Evolutionary conservation across 1,140 invertebrate species (phyloP).

Genomic region (Scaptomyza graminum): DNA sequence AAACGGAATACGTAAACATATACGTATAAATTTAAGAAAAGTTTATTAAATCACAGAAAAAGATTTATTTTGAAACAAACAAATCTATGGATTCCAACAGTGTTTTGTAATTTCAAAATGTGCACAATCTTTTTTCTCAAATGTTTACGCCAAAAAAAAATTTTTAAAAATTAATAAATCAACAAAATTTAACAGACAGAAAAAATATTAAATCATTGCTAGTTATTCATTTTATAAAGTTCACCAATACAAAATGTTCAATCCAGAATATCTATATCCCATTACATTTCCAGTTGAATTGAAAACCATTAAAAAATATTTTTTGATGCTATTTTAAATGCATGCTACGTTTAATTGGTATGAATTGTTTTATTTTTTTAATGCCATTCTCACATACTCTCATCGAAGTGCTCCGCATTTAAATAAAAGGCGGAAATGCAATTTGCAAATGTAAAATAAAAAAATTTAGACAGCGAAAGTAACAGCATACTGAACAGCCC

Average conservation of each 20-base stretch:
- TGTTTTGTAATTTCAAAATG: neutral
- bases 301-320: too few relatives aligned
- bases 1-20: conserved; percentile 22
- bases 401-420: conserved; percentile 13
- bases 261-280: too few relatives aligned
- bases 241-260: too few relatives aligned
- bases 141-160: neutral
- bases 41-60: neutral
- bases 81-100: neutral
- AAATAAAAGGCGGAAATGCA: conserved; percentile 61
- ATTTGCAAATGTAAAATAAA: conserved; percentile 75
- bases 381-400: conserved; percentile 10
- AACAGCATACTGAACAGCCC: conserved; percentile 19
- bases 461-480: conserved; percentile 52
- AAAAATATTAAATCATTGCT: too few relatives aligned
- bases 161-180: neutral
- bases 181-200: too few relatives aligned
- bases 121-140: neutral
- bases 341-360: neutral
- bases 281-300: too few relatives aligned
- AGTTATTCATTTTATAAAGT: too few relatives aligned
- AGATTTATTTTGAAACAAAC: neutral
- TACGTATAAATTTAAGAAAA: neutral
- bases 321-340: too few relatives aligned
- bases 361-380: neutral